Conservation (phyloP, 2,888 invertebrate genomes). For the Capitulum mitella region DNA sequence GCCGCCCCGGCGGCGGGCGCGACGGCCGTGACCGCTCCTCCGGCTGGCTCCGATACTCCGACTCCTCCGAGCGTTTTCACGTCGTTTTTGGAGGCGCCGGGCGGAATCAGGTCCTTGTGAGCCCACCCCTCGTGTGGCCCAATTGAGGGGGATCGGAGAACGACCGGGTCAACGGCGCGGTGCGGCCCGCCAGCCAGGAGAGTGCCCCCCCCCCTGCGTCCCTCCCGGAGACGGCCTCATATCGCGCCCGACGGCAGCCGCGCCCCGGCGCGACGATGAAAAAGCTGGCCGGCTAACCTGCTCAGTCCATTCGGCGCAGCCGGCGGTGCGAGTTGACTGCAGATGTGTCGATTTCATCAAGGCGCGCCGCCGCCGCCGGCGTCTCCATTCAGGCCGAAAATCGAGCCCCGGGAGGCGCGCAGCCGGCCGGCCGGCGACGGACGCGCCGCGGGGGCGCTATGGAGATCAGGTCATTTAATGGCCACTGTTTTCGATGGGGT, state of each 20-base stretch:
- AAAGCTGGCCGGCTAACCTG: neutral
- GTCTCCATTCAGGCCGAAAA: neutral
- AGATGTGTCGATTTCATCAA: slow-evolving; percentile 17
- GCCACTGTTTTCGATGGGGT: neutral
- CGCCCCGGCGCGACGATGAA: neutral
- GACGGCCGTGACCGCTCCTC: neutral
- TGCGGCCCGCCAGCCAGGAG: too few relatives aligned
- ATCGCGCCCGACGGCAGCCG: neutral
- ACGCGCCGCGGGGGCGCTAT: neutral
- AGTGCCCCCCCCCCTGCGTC: too few relatives aligned
- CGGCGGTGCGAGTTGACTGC: neutral
- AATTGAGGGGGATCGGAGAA: too few relatives aligned
- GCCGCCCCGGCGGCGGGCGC: neutral
- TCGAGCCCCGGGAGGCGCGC: too few relatives aligned
- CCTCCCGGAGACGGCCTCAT: neutral
- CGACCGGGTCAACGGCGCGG: too few relatives aligned
- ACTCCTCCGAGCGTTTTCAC: neutral
- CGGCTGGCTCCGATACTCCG: neutral
- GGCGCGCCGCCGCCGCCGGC: neutral
- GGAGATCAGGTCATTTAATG: slow-evolving; percentile 16
- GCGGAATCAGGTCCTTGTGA: too few relatives aligned
- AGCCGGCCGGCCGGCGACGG: neutral
- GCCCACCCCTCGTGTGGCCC: too few relatives aligned
- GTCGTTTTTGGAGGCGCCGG: too few relatives aligned
- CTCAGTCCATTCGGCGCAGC: slow-evolving; percentile 3